These are phyloP conservation scores for Enteromius unitaeniatus DNA, from an alignment of 2,797 vertebrate genomes.

Conservation along the genomic window DNA sequence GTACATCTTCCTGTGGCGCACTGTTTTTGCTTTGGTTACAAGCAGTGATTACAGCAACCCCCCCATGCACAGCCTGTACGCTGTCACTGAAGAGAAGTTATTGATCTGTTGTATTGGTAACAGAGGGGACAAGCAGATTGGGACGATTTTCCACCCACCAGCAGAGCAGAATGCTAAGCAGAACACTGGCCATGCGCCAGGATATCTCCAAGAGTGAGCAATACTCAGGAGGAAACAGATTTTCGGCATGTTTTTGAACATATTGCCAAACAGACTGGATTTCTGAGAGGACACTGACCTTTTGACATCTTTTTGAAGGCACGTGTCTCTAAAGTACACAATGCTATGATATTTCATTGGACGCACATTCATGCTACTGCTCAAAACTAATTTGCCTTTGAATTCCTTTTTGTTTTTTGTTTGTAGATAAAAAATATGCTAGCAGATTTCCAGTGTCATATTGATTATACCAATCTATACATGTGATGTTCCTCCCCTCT, in stretches of 20 bases:
- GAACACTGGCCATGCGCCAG: constrained; percentile 57
- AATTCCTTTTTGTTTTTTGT: neutral
- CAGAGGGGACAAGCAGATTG: constrained; percentile 64
- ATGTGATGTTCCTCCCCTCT: neutral
- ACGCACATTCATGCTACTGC: neutral
- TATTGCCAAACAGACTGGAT: constrained; percentile 55
- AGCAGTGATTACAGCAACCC: neutral
- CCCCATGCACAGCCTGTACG: constrained; percentile 19
- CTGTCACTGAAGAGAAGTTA: constrained; percentile 51
- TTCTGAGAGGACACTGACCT: constrained; percentile 51
- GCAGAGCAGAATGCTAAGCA: constrained; percentile 51
- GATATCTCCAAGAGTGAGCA: constrained; percentile 51
- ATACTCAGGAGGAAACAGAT: constrained; percentile 53
- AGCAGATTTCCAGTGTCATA: neutral
- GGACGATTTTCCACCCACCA: constrained; percentile 43
- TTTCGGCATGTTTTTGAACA: constrained; percentile 56
- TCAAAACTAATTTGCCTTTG: neutral
- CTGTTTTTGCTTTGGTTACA: neutral
- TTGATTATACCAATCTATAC: neutral
- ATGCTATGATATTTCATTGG: constrained; percentile 4
- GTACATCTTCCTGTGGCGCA: neutral
- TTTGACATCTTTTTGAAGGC: constrained; percentile 52
- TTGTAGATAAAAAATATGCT: neutral
- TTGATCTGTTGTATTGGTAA: constrained; percentile 60
- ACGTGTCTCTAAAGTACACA: constrained; percentile 22